Evolutionary conservation across 2,797 vertebrate genomes (phyloP), one percentile per base, ranked within the genome.

Genomic region (Pangasius djambal): DNA sequence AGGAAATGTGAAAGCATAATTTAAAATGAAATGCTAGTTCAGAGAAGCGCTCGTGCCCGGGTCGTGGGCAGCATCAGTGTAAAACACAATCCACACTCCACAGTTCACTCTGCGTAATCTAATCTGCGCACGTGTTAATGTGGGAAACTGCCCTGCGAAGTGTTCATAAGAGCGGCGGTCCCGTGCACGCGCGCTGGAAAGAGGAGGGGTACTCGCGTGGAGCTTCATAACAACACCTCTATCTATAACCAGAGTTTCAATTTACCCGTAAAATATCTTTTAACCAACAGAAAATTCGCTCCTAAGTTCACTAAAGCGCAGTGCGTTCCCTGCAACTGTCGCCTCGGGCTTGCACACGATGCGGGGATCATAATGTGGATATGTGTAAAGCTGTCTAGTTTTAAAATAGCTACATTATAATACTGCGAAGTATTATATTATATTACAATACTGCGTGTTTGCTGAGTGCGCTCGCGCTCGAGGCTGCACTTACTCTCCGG

Each of bases 401-500:
- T 52, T 78, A 31, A 78, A 78, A 12, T 25, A 44, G 69, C 18
- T 40, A 4, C 4, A 40, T 40, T 40, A 40, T 40, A 40, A 40
- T 40, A 40, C 3, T 40, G 40, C 4, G 40, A 40, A 40, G 40
- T 4, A 40, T 40, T 3, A 40, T 2, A 40, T 40, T 40, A 6
- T 44, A 44, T 44, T 6, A 6, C 0, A 44, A 44, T 44, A 6
- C 7, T 48, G 44, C 44, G 44, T 48, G 44, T 48, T 48, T 9
- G 44, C 44, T 48, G 44, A 48, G 44, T 48, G 44, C 44, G 44
- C 44, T 48, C 44, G 44, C 44, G 20, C 63, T 69, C 44, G 22
- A n/a, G 40, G 44, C 74, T 52, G 40, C 93, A 98, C 98, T 99
- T 97, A 99, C 98, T 98, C 94, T 99, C 98, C 95, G 97, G 98